Percentiles rank a stretch among this genome's conserved stretches.
These are phyloP conservation scores for Nanorana parkeri DNA, from an alignment of 2,113 vertebrate genomes.

Conservation along the genomic window DNA sequence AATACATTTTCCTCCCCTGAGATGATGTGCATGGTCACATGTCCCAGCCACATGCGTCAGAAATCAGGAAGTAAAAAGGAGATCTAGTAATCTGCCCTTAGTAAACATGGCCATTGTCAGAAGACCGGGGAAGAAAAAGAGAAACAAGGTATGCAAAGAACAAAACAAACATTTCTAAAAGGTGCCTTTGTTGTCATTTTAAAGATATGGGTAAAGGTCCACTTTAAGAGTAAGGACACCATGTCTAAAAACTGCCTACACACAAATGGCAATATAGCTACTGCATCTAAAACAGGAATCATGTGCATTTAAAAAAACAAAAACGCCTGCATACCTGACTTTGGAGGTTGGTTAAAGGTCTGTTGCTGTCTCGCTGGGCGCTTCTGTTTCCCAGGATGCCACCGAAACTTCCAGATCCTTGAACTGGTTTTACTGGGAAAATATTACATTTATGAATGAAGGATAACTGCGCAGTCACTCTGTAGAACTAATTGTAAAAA, in stretches of 20 bases:
- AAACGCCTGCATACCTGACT: slow-evolving; percentile 79
- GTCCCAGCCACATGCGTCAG: too few relatives aligned
- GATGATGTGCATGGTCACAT: too few relatives aligned
- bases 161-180: too few relatives aligned
- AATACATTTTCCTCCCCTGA: too few relatives aligned
- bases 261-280: background rate
- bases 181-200: too few relatives aligned
- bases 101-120: too few relatives aligned
- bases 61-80: too few relatives aligned
- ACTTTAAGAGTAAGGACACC: background rate
- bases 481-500: background rate
- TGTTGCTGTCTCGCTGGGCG: slow-evolving; percentile 84
- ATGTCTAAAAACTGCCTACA: background rate
- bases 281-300: background rate
- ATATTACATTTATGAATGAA: background rate
- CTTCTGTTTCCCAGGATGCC: slow-evolving; percentile 84
- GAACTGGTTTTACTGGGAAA: slow-evolving; percentile 84
- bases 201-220: too few relatives aligned
- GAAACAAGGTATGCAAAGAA: too few relatives aligned
- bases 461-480: too few relatives aligned
- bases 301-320: background rate
- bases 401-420: slow-evolving; percentile 92
- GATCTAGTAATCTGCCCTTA: too few relatives aligned
- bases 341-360: slow-evolving; percentile 79
- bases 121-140: too few relatives aligned